phyloP scores from a whole-genome alignment of 1,140 invertebrate species.

The Hypsibius dujardini region DNA sequence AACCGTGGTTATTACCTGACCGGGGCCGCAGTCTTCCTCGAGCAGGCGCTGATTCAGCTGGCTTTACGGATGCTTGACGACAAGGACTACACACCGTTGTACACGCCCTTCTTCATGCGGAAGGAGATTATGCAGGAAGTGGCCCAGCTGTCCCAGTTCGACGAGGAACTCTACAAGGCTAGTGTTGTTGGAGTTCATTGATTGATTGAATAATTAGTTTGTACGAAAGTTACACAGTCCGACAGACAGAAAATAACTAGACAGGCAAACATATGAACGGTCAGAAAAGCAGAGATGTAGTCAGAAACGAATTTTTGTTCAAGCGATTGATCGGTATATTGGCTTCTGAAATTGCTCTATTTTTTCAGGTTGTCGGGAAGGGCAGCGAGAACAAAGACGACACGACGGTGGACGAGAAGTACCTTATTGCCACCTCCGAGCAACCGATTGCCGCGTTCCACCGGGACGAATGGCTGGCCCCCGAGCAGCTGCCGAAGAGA shows the following conservation, averaged over 20 bases:
- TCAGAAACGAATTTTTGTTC: too few species aligned
- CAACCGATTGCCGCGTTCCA: slow-evolving; percentile 98
- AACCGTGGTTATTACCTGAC: slow-evolving; percentile 88
- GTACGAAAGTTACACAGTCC: too few species aligned
- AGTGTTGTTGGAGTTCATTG: too few species aligned
- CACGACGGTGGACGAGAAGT: slow-evolving; percentile 72
- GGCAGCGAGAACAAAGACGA: slow-evolving; percentile 68
- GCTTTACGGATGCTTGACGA: slow-evolving; percentile 54
- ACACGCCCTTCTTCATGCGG: slow-evolving; percentile 96
- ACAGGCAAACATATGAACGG: too few species aligned
- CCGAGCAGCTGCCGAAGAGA: slow-evolving; percentile 63
- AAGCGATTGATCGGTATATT: too few species aligned
- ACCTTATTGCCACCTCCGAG: slow-evolving; percentile 96
- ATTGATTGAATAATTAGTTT: too few species aligned
- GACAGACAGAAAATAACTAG: too few species aligned
- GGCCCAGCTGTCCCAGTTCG: slow-evolving; percentile 94
- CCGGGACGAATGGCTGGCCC: slow-evolving; percentile 83
- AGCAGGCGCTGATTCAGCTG: slow-evolving; percentile 81
- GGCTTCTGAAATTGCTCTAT: too few species aligned
- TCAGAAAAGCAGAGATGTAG: too few species aligned
- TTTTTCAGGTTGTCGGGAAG: slow-evolving; percentile 61
- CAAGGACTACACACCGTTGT: slow-evolving; percentile 70
- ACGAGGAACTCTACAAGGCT: slow-evolving; percentile 97
- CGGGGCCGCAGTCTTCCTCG: slow-evolving; percentile 61
- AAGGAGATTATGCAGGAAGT: slow-evolving; percentile 99